Percentiles rank a stretch among this genome's conserved stretches.
Evolutionary conservation across 2,888 invertebrate species (phyloP).

Genomic region (Leptothorax acervorum): DNA sequence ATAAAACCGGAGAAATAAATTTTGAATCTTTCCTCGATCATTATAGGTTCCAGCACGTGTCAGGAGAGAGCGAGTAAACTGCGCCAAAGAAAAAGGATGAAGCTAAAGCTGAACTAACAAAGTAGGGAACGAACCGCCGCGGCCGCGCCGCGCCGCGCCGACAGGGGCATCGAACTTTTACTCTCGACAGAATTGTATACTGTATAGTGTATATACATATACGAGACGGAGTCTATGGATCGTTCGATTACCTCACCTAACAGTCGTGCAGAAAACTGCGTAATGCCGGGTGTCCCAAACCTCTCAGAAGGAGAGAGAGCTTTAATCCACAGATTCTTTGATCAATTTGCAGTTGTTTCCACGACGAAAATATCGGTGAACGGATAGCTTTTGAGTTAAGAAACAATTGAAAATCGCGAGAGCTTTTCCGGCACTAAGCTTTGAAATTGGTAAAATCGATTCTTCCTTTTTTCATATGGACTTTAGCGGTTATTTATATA

Average conservation of each 20-base stretch:
- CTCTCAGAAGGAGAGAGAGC: not conserved
- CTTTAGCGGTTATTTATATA: not conserved
- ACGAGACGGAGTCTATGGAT: conserved; percentile 2
- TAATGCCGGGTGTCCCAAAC: not conserved
- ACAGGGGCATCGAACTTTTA: conserved; percentile 68
- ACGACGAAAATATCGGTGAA: conserved; percentile 3
- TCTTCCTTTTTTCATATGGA: not conserved
- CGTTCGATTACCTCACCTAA: conserved; percentile 30
- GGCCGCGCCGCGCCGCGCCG: not conserved
- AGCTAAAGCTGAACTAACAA: conserved; percentile 19
- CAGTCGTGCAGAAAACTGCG: not conserved
- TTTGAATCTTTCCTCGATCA: not conserved
- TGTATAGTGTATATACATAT: not conserved
- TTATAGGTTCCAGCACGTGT: conserved; percentile 60
- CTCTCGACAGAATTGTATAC: conserved; percentile 49
- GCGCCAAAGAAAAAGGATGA: conserved; percentile 16
- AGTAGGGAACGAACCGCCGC: conserved; percentile 4
- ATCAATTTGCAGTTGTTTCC: conserved; percentile 10
- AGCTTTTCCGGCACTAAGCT: not conserved
- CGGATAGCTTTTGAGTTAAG: not conserved
- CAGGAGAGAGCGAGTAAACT: conserved; percentile 11
- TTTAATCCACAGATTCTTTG: conserved; percentile 28
- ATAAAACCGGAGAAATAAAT: not conserved
- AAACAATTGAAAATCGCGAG: not conserved
- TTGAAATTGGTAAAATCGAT: not conserved